Evolutionary conservation across 2,888 invertebrate species (phyloP).

Genomic region (Cosmia trapezina): DNA sequence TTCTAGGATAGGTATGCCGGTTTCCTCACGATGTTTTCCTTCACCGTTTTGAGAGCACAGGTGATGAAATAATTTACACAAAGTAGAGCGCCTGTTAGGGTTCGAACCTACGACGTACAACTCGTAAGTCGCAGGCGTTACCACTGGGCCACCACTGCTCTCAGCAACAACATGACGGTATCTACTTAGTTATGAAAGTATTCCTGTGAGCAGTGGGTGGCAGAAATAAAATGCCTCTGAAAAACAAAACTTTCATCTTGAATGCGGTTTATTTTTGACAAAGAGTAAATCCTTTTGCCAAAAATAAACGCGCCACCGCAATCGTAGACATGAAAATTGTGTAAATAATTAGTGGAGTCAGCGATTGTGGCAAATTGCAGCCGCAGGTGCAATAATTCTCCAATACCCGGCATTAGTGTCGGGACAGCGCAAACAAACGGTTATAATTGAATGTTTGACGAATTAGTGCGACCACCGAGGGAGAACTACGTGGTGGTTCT

Average conservation of each 20-base stretch:
- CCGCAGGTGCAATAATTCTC: slow-evolving; percentile 81
- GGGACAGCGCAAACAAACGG: slow-evolving; percentile 84
- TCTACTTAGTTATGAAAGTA: background rate
- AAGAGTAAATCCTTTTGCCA: slow-evolving; percentile 7
- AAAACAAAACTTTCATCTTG: background rate
- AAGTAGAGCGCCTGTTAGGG: too few species aligned
- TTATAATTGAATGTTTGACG: slow-evolving; percentile 79
- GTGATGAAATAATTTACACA: too few species aligned
- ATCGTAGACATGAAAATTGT: slow-evolving; percentile 63
- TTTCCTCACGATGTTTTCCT: too few species aligned
- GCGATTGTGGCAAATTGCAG: slow-evolving; percentile 82
- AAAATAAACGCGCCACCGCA: slow-evolving; percentile 32
- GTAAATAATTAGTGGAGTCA: slow-evolving; percentile 69
- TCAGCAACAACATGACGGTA: too few species aligned
- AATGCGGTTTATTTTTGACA: background rate
- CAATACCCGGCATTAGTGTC: slow-evolving; percentile 82
- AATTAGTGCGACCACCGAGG: slow-evolving; percentile 81
- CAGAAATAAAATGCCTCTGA: background rate
- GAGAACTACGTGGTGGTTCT: slow-evolving; percentile 51
- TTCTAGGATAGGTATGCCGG: too few species aligned
- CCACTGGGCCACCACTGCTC: too few species aligned
- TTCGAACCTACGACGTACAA: too few species aligned
- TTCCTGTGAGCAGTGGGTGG: background rate
- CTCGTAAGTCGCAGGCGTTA: too few species aligned
- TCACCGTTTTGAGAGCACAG: too few species aligned